A percentile compares a stretch with the other conserved stretches of the same genome.
phyloP scores from a whole-genome alignment of 2,113 vertebrate genomes.

The Varanus salvator region DNA sequence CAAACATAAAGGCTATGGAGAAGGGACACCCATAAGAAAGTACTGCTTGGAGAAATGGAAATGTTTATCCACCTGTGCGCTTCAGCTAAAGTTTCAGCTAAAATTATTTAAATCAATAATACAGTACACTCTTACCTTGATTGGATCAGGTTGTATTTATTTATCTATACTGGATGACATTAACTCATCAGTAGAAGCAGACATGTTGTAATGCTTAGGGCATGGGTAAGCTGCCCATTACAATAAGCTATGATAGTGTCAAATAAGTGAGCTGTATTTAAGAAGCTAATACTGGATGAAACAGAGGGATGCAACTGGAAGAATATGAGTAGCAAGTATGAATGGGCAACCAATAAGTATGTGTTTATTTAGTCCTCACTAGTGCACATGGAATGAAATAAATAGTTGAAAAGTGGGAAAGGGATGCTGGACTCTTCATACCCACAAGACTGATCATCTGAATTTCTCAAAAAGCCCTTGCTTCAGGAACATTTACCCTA shows the following conservation, averaged over 20 bases:
- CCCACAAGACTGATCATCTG: background rate
- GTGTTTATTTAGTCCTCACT: background rate
- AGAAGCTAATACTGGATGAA: background rate
- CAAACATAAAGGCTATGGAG: background rate
- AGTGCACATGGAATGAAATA: background rate
- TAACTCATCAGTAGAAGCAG: background rate
- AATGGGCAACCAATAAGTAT: too few species aligned
- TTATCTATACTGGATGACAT: background rate
- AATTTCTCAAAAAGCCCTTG: background rate
- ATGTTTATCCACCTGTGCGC: background rate
- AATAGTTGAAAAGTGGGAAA: background rate
- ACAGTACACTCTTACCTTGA: background rate
- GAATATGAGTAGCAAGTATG: background rate
- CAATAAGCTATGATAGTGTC: background rate
- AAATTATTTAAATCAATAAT: conserved; percentile 9
- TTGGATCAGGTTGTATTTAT: conserved; percentile 10
- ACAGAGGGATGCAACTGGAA: background rate
- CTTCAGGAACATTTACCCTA: background rate
- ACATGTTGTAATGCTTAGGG: background rate
- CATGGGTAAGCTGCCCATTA: background rate
- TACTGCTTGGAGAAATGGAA: conserved; percentile 12
- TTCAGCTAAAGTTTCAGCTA: background rate
- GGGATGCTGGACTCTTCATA: background rate
- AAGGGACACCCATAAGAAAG: background rate
- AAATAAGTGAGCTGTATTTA: background rate